Evolutionary conservation across 2,888 invertebrate species (phyloP), one percentile per base, ranked within the genome.

Genomic region (Adelphocoris suturalis): DNA sequence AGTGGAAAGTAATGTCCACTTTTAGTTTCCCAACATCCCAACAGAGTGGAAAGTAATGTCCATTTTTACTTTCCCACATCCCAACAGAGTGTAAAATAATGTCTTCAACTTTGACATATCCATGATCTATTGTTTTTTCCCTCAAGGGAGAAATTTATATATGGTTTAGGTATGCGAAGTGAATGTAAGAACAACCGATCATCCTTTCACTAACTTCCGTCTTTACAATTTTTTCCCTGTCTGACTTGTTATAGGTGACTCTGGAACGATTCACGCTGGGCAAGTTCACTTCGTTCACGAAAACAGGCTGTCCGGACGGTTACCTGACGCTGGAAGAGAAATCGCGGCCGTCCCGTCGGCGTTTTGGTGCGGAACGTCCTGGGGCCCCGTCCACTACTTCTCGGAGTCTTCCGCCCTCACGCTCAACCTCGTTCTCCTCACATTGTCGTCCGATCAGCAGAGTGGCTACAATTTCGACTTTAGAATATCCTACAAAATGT

Each of bases 191-290:
- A n/a, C n/a, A n/a, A n/a, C n/a, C n/a, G n/a, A n/a, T n/a, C n/a
- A n/a, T n/a, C n/a, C n/a, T n/a, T n/a, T n/a, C n/a, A n/a, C n/a
- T n/a, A n/a, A n/a, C n/a, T n/a, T n/a, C n/a, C n/a, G n/a, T n/a
- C n/a, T 37, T 37, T 37, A 2, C 2, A 37, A 37, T 7, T 37
- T 37, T 2, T 37, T 37, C 37, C 7, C 2, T 37, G 37, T 37
- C 37, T 37, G 37, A 37, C 11, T 16, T 90, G 84, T 90, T 94
- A 90, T 95, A 98, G 97, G 94, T 98, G 92, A 97, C 97, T 81
- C 96, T 98, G 94, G 97, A 98, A 93, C 97, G 97, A 93, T 98
- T 98, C 94, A 98, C 97, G 12, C 95, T 98, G 91, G 98, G 97
- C 90, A 96, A 97, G 91, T 98, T 98, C 94, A 96, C 96, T 82